Percentiles rank a stretch among this genome's conserved stretches.
Evolutionary conservation across 2,113 vertebrate genomes (phyloP).

Genomic region (Pipra filicauda): DNA sequence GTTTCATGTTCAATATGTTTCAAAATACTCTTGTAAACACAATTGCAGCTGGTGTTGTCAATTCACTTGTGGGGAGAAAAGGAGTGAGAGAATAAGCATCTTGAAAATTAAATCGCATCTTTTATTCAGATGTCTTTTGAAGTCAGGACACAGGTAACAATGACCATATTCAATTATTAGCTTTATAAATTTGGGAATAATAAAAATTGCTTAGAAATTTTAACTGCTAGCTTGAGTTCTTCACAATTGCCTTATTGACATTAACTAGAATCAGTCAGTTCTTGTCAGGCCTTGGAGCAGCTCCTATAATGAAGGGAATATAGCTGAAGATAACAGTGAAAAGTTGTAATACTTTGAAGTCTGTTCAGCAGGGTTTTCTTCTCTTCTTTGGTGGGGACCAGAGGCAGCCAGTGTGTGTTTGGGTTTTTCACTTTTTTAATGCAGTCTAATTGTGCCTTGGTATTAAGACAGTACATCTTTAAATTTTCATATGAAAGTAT

Average conservation of each 20-base stretch:
- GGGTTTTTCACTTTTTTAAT: background rate
- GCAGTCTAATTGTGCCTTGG: background rate
- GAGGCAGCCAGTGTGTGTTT: background rate
- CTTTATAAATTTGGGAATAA: constrained; percentile 14
- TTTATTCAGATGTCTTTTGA: background rate
- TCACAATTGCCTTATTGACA: background rate
- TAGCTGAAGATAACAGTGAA: background rate
- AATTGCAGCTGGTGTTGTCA: background rate
- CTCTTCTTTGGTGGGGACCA: background rate
- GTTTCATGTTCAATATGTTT: background rate
- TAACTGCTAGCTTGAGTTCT: background rate
- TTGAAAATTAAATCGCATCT: background rate
- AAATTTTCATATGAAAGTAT: constrained; percentile 33
- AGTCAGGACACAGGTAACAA: background rate
- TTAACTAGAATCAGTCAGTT: background rate
- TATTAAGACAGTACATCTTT: constrained; percentile 9
- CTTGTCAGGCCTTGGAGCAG: background rate
- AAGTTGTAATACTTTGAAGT: background rate
- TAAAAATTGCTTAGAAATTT: background rate
- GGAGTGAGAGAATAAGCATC: background rate
- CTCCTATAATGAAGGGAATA: background rate
- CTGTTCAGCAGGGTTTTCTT: background rate
- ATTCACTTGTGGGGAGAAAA: background rate
- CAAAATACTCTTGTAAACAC: background rate
- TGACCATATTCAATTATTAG: background rate